Base-by-base conservation (phyloP, 2,113 vertebrate species). In the Sinocyclocheilus grahami region DNA sequence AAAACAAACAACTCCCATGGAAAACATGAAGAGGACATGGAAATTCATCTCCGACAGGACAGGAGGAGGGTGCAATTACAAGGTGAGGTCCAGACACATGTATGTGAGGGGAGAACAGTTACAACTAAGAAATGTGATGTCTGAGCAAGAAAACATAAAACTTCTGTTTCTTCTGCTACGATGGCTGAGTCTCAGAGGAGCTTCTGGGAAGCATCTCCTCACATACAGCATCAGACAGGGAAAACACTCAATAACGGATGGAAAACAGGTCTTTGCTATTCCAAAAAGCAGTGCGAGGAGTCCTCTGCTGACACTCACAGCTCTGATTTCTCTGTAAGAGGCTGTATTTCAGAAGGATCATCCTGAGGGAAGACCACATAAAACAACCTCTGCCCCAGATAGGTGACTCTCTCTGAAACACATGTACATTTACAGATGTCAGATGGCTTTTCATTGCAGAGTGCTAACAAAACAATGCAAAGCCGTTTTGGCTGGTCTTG, bases 331-430 rank as follows among this genome's bases (percentile, higher is more conserved):
- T 91, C 84, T 67, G 92, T 91, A 82, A 94, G 93, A 16, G 90
- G 91, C 27, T 96, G 93, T n/a, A 94, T 96, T 89, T 97, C 96
- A 0, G 93, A 92, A 0, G 91, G 89, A 78, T 93, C 94, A 2
- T 91, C 89, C 93, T 99, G 97, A 90, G 98, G 98, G 92, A 98
- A 98, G 89, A 99, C 97, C 86, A 99, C 97, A 3, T 97, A 99
- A 86, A 97, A 99, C 89, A 97, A 55, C 95, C 97, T 96, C 97
- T 99, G 98, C 77, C 98, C 97, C 92, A 96, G 90, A 91, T 95
- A 95, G 0, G 97, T 99, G 90, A 94, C 10, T 79, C 92, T 93
- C 91, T 97, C 96, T 97, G 92, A 5, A 63, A 89, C 83, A 88
- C 37, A 90, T 87, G 71, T 0, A 14, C 3, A 4, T 16, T 5